phyloP scores from a whole-genome alignment of 2,113 vertebrate genomes.

The Xiphophorus couchianus region DNA sequence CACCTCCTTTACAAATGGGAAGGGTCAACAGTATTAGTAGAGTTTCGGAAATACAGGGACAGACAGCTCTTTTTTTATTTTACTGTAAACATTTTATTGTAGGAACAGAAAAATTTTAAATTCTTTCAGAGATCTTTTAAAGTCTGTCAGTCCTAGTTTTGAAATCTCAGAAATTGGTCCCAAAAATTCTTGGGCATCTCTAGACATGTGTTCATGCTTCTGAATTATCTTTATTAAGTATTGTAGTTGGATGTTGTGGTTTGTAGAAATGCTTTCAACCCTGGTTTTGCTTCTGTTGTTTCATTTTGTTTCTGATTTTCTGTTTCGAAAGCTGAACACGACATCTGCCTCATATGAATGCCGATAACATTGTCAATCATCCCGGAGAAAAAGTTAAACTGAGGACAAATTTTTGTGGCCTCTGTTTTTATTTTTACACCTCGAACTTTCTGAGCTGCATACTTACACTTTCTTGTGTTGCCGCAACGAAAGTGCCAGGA shows the following conservation, averaged over 20 bases:
- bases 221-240: neutral
- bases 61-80: neutral
- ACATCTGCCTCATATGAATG: no score
- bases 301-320: no score
- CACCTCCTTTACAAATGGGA: neutral
- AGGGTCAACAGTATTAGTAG: neutral
- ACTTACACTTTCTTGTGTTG: conserved; percentile 12
- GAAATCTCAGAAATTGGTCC: no score
- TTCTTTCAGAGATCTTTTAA: neutral
- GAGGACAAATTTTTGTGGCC: neutral
- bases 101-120: neutral
- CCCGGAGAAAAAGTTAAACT: neutral
- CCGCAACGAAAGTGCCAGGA: conserved; percentile 6
- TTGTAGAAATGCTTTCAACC: no score
- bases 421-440: neutral
- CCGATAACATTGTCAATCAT: neutral
- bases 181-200: neutral
- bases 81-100: neutral
- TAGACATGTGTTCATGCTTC: neutral
- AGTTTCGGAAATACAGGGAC: neutral
- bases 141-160: neutral
- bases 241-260: no score
- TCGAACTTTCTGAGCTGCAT: neutral
- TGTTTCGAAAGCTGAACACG: no score
- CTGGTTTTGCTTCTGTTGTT: no score